Conservation (phyloP, 2,797 vertebrate genomes). For the Aplochiton taeniatus region DNA sequence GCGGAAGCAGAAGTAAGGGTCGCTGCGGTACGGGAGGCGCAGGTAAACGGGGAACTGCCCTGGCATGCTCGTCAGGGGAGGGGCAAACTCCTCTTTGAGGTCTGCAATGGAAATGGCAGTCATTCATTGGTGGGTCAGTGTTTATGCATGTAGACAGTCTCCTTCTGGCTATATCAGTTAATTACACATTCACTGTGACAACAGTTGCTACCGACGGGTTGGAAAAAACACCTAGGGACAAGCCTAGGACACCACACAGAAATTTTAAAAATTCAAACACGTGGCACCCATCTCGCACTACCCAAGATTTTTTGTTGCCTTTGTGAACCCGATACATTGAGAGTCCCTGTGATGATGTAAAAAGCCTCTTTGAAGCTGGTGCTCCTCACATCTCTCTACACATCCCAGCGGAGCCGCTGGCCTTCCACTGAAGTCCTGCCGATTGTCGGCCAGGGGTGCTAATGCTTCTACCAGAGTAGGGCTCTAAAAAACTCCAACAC, state of each 20-base stretch:
- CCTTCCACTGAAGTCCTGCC: background rate
- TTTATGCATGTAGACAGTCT: too few species aligned
- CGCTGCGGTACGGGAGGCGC: slow-evolving; percentile 83
- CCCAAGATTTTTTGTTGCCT: too few species aligned
- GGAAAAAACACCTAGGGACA: too few species aligned
- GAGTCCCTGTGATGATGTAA: background rate
- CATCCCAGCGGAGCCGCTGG: background rate
- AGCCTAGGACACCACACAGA: too few species aligned
- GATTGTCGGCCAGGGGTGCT: background rate
- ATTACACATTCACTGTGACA: too few species aligned
- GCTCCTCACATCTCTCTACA: slow-evolving; percentile 5
- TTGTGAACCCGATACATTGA: too few species aligned
- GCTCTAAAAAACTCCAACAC: slow-evolving; percentile 8
- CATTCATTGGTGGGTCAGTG: too few species aligned
- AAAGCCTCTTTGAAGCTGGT: background rate
- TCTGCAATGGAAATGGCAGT: slow-evolving; percentile 56
- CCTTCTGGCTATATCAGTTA: too few species aligned
- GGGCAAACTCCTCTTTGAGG: slow-evolving; percentile 75
- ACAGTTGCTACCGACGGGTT: too few species aligned
- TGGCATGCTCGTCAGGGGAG: slow-evolving; percentile 74
- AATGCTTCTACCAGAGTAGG: slow-evolving; percentile 2
- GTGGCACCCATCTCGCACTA: too few species aligned
- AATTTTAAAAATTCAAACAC: too few species aligned
- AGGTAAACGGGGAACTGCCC: slow-evolving; percentile 87
- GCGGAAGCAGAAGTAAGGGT: slow-evolving; percentile 85